Evolutionary conservation across 2,113 vertebrate genomes (phyloP).

Genomic region (Leucosticte australis): DNA sequence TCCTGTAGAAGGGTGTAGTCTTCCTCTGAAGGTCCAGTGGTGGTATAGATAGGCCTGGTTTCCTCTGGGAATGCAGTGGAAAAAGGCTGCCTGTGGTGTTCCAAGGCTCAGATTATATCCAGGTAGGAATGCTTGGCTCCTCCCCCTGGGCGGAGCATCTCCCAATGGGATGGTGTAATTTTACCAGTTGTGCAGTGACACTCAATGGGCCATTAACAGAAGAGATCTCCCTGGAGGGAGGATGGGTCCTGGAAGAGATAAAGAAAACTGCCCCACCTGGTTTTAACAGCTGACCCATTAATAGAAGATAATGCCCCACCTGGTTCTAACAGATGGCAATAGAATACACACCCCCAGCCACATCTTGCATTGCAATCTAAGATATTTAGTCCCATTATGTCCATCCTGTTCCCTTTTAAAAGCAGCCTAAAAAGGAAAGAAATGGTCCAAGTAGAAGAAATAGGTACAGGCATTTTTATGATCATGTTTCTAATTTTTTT

Average conservation of each 20-base stretch:
- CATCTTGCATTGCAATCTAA: background rate
- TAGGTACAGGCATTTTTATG: background rate
- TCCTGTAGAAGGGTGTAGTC: background rate
- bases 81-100: background rate
- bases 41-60: background rate
- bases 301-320: background rate
- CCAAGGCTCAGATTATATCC: background rate
- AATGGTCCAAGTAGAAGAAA: background rate
- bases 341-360: background rate
- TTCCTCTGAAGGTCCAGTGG: background rate
- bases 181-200: background rate
- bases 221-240: background rate
- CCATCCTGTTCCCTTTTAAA: background rate
- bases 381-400: background rate
- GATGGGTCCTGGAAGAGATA: background rate
- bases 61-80: background rate
- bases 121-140: background rate
- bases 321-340: background rate
- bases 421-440: background rate
- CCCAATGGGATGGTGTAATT: background rate
- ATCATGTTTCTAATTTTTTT: background rate
- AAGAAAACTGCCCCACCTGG: background rate
- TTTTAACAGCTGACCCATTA: background rate
- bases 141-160: background rate
- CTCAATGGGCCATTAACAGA: background rate